phyloP scores from a whole-genome alignment of 2,797 vertebrate genomes.

The Saguinus oedipus region DNA sequence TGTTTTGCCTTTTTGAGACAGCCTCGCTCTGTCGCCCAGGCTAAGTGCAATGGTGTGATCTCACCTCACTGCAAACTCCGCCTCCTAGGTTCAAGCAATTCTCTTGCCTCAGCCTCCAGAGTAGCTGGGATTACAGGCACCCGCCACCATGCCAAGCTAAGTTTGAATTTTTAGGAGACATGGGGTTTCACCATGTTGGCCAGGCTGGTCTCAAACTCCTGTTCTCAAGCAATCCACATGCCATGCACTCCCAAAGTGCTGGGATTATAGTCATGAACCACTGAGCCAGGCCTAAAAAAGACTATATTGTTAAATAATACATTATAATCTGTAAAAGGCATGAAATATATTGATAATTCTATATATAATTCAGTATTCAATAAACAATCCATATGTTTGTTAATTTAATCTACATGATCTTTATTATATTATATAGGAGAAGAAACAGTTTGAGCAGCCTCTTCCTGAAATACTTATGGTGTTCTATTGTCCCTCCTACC shows the following conservation, averaged over 20 bases:
- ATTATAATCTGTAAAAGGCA: neutral
- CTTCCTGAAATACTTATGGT: neutral
- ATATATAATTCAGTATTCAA: neutral
- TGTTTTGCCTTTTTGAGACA: neutral
- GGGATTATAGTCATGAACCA: neutral
- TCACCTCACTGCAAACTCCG: neutral
- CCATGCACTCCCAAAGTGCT: neutral
- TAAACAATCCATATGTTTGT: neutral
- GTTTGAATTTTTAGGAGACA: neutral
- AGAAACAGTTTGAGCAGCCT: neutral
- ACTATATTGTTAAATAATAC: neutral
- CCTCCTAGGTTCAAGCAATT: neutral
- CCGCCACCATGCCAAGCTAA: neutral
- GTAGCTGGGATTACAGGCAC: too few relatives aligned
- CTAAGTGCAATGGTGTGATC: neutral
- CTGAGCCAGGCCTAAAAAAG: neutral
- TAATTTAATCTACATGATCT: neutral
- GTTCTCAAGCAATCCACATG: neutral
- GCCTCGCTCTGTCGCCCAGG: neutral
- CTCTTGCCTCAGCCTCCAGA: neutral
- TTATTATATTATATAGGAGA: neutral
- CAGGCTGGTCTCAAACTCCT: neutral
- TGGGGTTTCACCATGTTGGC: neutral
- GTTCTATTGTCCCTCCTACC: neutral
- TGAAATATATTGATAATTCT: slow-evolving; percentile 6